Conservation (phyloP, 1,140 invertebrate genomes). For the Anastatus disparis region DNA sequence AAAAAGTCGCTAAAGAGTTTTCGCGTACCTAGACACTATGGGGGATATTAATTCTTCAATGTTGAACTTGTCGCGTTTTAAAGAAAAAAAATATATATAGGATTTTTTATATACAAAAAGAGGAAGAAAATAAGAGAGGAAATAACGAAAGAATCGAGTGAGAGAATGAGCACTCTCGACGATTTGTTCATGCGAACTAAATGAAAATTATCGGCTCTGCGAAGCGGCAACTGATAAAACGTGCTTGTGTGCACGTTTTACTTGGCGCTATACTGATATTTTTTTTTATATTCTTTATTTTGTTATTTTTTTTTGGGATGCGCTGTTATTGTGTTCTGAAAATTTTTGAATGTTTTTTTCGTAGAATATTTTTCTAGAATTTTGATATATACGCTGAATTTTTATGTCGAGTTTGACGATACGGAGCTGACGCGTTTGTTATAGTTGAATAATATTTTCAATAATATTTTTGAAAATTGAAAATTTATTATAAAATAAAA, state of each 20-base stretch:
- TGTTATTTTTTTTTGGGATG: neutral
- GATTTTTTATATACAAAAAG: no score
- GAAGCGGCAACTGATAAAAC: slow-evolving; percentile 32
- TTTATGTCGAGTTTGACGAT: no score
- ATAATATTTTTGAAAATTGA: no score
- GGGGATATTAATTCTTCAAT: slow-evolving; percentile 24
- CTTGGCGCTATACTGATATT: neutral
- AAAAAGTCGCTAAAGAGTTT: neutral
- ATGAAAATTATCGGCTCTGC: slow-evolving; percentile 36
- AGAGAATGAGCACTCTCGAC: neutral
- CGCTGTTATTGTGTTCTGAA: neutral
- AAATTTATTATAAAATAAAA: no score
- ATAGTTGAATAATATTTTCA: no score
- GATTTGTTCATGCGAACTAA: slow-evolving; percentile 15
- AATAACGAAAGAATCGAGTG: slow-evolving; percentile 12
- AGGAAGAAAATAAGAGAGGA: neutral
- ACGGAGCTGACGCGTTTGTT: no score
- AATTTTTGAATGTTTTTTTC: neutral
- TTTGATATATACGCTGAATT: no score
- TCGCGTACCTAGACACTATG: neutral
- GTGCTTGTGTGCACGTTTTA: neutral
- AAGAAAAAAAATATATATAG: neutral
- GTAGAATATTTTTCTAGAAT: no score
- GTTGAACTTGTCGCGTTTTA: neutral
- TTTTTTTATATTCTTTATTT: neutral